phyloP scores from a whole-genome alignment of 2,797 vertebrate genomes.

The Spinibarbus caldwelli region DNA sequence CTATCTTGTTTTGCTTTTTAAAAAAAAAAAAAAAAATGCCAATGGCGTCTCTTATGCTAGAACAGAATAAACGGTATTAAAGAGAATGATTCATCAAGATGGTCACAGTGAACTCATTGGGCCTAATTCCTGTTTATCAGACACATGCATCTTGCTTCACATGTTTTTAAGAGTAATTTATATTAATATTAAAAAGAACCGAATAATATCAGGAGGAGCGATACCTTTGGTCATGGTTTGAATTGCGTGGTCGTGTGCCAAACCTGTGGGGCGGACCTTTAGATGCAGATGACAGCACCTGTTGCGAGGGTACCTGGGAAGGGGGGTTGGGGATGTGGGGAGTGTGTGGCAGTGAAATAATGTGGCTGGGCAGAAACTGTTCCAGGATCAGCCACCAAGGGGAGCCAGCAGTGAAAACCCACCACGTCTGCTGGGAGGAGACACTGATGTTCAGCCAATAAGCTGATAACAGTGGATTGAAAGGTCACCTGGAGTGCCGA shows the following conservation, averaged over 20 bases:
- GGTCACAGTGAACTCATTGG: conserved; percentile 64
- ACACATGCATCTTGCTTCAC: conserved; percentile 81
- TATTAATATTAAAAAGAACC: conserved; percentile 82
- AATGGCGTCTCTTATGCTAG: conserved; percentile 61
- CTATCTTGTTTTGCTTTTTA: conserved; percentile 63
- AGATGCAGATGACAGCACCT: conserved; percentile 37
- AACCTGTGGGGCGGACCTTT: conserved; percentile 49
- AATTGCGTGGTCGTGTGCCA: conserved; percentile 56
- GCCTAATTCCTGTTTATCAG: conserved; percentile 62
- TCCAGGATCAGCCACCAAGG: conserved; percentile 41
- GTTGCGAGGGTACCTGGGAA: background rate
- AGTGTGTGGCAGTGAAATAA: conserved; percentile 18
- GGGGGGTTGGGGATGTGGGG: background rate
- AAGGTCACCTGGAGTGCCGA: conserved; percentile 51
- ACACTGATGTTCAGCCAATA: conserved; percentile 4
- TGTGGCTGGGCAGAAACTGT: conserved; percentile 29
- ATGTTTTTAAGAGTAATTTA: conserved; percentile 94
- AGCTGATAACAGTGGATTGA: conserved; percentile 44
- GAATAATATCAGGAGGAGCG: conserved; percentile 68
- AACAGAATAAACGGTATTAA: conserved; percentile 58
- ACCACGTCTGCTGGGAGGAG: conserved; percentile 15
- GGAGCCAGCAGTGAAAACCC: conserved; percentile 29
- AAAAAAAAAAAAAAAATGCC: conserved; percentile 70
- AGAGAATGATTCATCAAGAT: conserved; percentile 51
- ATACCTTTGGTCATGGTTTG: conserved; percentile 53